Conservation (phyloP, 2,113 vertebrate genomes). For the Seriola dumerili region DNA sequence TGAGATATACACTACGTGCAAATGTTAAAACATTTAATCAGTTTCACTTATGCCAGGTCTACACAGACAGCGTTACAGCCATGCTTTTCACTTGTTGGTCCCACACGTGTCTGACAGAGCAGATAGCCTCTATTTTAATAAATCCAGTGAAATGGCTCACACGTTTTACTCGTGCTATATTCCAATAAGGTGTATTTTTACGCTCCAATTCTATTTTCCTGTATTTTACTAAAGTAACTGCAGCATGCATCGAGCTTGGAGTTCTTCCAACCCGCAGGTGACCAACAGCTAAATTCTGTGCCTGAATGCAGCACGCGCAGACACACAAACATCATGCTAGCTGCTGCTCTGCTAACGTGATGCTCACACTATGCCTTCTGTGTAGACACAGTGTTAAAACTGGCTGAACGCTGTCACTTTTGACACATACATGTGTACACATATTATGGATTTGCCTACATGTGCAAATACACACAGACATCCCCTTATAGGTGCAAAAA, state of each 20-base stretch:
- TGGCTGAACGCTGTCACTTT: not conserved
- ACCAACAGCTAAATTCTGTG: not conserved
- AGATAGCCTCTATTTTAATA: not conserved
- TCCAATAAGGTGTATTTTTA: not conserved
- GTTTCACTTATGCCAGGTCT: conserved; percentile 11
- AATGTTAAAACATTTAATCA: conserved; percentile 17
- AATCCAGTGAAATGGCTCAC: not conserved
- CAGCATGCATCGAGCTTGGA: not conserved
- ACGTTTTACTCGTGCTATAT: not conserved
- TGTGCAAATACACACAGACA: not conserved
- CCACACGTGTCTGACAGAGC: not conserved
- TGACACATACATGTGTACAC: not conserved
- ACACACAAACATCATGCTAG: too few species aligned
- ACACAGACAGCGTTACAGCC: not conserved
- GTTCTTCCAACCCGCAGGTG: not conserved
- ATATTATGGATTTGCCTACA: conserved; percentile 2
- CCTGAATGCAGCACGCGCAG: not conserved
- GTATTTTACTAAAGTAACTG: not conserved
- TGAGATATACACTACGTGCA: conserved; percentile 28
- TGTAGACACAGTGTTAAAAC: not conserved
- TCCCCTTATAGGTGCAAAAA: conserved; percentile 6
- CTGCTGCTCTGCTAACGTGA: not conserved
- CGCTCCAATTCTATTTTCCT: not conserved
- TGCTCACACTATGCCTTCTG: not conserved
- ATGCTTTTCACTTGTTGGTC: not conserved